phyloP scores from a whole-genome alignment of 1,140 invertebrate genomes.

The Cardiocondyla obscurior region DNA sequence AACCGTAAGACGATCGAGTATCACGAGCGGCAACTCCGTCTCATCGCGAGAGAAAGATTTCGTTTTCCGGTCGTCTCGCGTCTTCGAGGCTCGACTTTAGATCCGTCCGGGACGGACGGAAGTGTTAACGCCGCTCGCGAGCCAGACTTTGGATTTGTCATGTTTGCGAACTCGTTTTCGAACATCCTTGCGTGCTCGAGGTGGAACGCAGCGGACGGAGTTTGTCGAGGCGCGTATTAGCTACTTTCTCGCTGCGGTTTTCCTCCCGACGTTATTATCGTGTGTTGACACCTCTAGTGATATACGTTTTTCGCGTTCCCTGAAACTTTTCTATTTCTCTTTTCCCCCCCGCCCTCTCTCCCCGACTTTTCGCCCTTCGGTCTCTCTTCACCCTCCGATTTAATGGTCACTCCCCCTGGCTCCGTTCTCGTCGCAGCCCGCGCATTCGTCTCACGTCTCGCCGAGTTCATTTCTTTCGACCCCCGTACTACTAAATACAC shows the following conservation, averaged over 20 bases:
- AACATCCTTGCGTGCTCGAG: not conserved
- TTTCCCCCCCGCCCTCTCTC: not conserved
- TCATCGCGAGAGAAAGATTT: not conserved
- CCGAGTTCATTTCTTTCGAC: conserved; percentile 18
- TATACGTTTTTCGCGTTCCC: not conserved
- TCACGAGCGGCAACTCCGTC: not conserved
- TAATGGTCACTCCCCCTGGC: not conserved
- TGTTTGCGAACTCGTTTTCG: not conserved
- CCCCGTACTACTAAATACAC: not conserved
- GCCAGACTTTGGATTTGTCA: not conserved
- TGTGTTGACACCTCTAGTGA: conserved; percentile 21
- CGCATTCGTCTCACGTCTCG: conserved; percentile 18
- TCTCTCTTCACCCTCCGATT: not conserved
- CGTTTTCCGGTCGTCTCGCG: not conserved
- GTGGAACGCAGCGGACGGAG: not conserved
- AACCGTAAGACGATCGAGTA: not conserved
- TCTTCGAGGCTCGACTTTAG: not conserved
- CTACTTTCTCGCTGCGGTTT: conserved; percentile 20
- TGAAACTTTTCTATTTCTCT: conserved; percentile 26
- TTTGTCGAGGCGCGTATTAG: not conserved
- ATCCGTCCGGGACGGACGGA: not conserved
- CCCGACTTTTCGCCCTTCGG: not conserved
- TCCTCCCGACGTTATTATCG: conserved; percentile 26
- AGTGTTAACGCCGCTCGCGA: not conserved
- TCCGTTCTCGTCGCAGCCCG: conserved; percentile 6